These are phyloP conservation scores for Aphelinus certus DNA, from an alignment of 1,140 invertebrate species.

Conservation along the genomic window DNA sequence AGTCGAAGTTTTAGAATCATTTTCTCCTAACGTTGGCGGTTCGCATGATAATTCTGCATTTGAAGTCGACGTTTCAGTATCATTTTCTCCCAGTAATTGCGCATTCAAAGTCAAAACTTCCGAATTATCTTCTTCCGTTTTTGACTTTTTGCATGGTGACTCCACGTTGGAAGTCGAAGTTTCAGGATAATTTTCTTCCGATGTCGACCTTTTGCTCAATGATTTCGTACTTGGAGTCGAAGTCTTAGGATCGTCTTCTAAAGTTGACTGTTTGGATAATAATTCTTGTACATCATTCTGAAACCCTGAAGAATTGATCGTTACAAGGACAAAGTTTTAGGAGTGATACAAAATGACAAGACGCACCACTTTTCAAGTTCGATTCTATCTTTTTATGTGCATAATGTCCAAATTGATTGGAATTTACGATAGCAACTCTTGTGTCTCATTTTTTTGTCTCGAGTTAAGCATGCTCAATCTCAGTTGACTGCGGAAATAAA, in stretches of 20 bases:
- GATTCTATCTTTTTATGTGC: too few species aligned
- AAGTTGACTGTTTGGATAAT: background rate
- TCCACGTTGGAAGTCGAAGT: too few species aligned
- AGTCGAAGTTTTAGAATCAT: background rate
- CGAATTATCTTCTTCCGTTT: conserved; percentile 7
- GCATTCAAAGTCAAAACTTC: background rate
- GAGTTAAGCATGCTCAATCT: too few species aligned
- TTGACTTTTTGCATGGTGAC: conserved; percentile 1
- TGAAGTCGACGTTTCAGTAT: background rate
- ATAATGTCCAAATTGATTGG: too few species aligned
- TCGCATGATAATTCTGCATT: background rate
- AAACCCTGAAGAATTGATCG: background rate
- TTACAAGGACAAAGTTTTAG: background rate
- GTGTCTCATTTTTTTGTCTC: too few species aligned
- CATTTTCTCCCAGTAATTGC: background rate
- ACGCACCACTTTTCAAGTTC: too few species aligned
- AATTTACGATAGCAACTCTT: too few species aligned
- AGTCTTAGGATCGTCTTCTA: too few species aligned
- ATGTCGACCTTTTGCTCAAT: too few species aligned
- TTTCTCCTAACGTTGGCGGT: background rate
- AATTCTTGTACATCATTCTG: background rate
- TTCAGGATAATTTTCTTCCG: too few species aligned
- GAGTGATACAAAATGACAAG: background rate
- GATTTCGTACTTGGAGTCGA: too few species aligned
- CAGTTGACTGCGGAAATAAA: too few species aligned